Base-by-base conservation (phyloP, 2,113 vertebrate species). In the Rhea americana region DNA sequence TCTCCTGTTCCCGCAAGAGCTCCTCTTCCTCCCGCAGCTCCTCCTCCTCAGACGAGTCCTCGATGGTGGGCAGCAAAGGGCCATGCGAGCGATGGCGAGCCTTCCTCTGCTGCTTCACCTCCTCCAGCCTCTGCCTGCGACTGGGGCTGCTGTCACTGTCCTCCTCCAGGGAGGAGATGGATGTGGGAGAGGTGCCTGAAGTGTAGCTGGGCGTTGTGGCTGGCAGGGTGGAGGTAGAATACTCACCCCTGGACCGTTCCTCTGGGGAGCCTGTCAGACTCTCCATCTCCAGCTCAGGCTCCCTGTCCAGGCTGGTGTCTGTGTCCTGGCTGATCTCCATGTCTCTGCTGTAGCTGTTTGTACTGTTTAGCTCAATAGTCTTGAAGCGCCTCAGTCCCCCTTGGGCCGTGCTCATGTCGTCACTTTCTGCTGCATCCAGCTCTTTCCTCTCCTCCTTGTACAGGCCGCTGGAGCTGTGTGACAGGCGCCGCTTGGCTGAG, bases 111-210 rank as follows among this genome's bases (percentile, higher is more conserved):
- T 99, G 99, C 77, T 99, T 99, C 20, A 99, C 99, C 65, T 99
- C 99, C 55, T 99, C 99, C 8, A 99, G 98, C 67, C 98, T 98
- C 92, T 99, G 99, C 80, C 99, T 96, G 76, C 99, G 99, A 96
- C 99, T 99, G 37, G 99, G 99, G 93, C 99, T 99, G 96, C 99
- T 99, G 93, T 99, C 99, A 1, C 99, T 99, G 89, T 99, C 99
- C 93, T 99, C 99, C 93, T 99, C 99, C 86, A 99, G 98, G 0
- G 99, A 99, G 37, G 99, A 99, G 91, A 99, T 98, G 83, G 99
- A 99, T 55, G 99, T 99, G 75, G 99, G 99, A 0, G 99, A 99
- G 72, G 99, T 99, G 88, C 99, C 99, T 0, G 99, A 99, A 13
- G 99, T 99, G 92, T 99, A 99, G 95, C 99, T 99, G 79, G 99